Evolutionary conservation across 2,113 vertebrate genomes (phyloP).

Genomic region (Tamias sibiricus): DNA sequence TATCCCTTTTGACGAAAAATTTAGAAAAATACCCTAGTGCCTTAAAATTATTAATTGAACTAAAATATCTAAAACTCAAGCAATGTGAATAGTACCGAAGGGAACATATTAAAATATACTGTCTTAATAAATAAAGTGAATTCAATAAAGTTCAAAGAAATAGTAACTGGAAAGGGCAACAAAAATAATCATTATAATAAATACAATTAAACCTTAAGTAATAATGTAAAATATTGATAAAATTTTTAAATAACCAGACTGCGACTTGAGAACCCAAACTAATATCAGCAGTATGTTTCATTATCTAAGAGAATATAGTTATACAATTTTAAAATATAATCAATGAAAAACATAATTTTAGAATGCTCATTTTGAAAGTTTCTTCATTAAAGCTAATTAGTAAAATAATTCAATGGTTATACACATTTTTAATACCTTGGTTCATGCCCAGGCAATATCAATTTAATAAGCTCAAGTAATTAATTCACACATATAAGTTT

Average conservation of each 20-base stretch:
- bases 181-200: neutral
- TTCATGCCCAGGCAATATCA: neutral
- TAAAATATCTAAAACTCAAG: constrained; percentile 34
- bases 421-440: neutral
- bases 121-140: neutral
- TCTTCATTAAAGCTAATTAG: constrained; percentile 4
- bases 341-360: neutral
- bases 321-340: neutral
- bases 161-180: neutral
- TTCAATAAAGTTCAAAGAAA: neutral
- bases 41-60: neutral
- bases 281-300: neutral
- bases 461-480: neutral
- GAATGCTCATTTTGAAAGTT: neutral
- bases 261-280: neutral
- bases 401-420: neutral
- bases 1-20: neutral
- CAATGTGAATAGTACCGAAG: neutral
- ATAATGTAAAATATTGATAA: neutral
- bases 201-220: neutral
- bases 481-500: neutral
- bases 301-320: neutral
- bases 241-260: neutral
- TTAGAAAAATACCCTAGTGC: neutral
- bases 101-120: constrained; percentile 23